Percentiles rank a stretch among this genome's conserved stretches.
These are phyloP conservation scores for Mya arenaria DNA, from an alignment of 1,140 invertebrate species.

Conservation along the genomic window DNA sequence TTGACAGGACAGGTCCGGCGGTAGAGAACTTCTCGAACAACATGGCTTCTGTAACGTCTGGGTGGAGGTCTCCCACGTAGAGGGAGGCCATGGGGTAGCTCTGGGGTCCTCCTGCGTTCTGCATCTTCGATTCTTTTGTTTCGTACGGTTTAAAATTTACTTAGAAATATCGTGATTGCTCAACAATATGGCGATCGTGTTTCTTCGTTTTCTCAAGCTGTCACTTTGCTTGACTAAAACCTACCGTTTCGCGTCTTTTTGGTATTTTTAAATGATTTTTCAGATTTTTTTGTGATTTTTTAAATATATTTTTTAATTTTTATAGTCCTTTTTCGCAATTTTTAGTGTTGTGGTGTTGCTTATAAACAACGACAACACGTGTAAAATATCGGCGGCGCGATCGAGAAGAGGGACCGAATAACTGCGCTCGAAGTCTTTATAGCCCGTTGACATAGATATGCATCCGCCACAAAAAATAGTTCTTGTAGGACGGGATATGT, in stretches of 20 bases:
- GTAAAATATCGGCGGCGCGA: conserved; percentile 58
- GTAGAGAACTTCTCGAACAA: conserved; percentile 99
- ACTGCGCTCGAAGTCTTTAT: conserved; percentile 38
- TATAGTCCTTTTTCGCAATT: conserved; percentile 58
- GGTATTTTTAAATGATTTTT: conserved; percentile 65
- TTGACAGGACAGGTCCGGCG: conserved; percentile 98
- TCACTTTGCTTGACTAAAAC: conserved; percentile 47
- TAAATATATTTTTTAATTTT: conserved; percentile 59
- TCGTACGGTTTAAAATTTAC: neutral
- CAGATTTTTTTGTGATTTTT: conserved; percentile 73
- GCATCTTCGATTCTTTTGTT: conserved; percentile 65
- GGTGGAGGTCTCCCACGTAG: conserved; percentile 99
- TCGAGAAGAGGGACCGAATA: conserved; percentile 66
- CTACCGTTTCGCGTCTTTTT: conserved; percentile 66
- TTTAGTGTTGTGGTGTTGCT: conserved; percentile 66
- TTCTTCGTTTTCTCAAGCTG: conserved; percentile 46
- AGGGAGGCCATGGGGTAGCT: conserved; percentile 89
- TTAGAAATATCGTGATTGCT: conserved; percentile 24
- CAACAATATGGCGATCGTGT: conserved; percentile 56
- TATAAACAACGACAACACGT: conserved; percentile 69
- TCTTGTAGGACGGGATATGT: no score
- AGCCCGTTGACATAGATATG: neutral
- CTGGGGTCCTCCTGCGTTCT: conserved; percentile 68
- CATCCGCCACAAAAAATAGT: conserved; percentile 45
- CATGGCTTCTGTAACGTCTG: conserved; percentile 99